Base-by-base conservation (phyloP, 2,888 invertebrate species). In the Alviniconcha strummeri region DNA sequence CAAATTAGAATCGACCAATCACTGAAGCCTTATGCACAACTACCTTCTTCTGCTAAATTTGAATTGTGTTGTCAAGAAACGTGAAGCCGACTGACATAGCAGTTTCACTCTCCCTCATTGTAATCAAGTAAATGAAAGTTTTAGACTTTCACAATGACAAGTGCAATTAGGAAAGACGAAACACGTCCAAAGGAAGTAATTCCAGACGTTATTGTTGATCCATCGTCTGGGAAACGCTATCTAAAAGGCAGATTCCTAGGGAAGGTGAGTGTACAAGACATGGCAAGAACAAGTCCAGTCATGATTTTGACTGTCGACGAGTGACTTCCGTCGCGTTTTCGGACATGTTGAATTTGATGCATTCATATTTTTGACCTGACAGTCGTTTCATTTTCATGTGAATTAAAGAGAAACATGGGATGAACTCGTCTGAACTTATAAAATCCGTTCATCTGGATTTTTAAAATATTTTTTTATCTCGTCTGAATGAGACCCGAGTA, bases 211-310 rank as follows among this genome's bases (percentile, higher is more conserved):
- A 82, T 82, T 76, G 52, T 64, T 2, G 82, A 98, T 95, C 95
- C 95, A 74, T 95, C 95, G 90, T 95, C 96, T 72, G 96, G 96
- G 87, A 96, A 95, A 92, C 96, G 95, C 71, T 99, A 98, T 94
- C 95, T 96, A 93, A 96, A 97, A 94, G 95, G 95, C 76, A 91
- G 92, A 86, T 95, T 95, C 91, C 91, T 95, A 17, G 95, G 95
- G 81, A 95, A 95, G 92, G 94, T 94, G 89, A 86, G 84, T 36
- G 36, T 36, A 36, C 36, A 36, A 36, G 36, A 36, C 36, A 36
- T 36, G 36, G 36, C 15, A 9, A 54, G 64, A 82, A 76, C 82
- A 71, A 56, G 82, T 78, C 77, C 82, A 82, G 69, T 77, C 82
- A 36, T 69, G 82, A 81, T 54, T 72, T 57, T 19, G 36, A 56